Conservation (phyloP, 2,797 vertebrate genomes). For the Aulostomus chinensis region DNA sequence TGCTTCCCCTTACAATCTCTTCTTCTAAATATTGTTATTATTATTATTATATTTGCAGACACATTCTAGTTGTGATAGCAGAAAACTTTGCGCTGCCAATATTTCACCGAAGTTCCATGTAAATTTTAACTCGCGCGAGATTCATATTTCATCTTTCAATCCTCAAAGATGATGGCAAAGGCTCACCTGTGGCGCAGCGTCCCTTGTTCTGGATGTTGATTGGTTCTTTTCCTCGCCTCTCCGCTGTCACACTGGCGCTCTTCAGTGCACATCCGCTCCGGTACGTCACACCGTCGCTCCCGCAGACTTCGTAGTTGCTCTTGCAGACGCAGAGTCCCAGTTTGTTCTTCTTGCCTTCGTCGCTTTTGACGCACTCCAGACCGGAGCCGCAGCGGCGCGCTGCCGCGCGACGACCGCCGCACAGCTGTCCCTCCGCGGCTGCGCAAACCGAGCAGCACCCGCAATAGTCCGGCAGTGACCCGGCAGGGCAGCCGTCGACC, state of each 20-base stretch:
- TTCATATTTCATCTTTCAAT: too few species aligned
- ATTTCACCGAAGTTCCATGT: not conserved
- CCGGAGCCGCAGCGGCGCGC: slow-evolving; percentile 82
- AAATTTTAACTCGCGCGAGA: too few species aligned
- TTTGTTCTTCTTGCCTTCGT: slow-evolving; percentile 79
- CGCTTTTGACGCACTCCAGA: slow-evolving; percentile 84
- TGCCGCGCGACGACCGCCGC: slow-evolving; percentile 72
- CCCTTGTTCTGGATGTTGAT: slow-evolving; percentile 86
- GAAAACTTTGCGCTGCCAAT: too few species aligned
- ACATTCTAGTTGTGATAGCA: too few species aligned
- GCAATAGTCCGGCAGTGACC: slow-evolving; percentile 79
- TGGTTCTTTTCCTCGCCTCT: slow-evolving; percentile 65
- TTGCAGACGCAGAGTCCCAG: slow-evolving; percentile 85
- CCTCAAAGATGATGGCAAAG: not conserved
- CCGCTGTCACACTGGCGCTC: slow-evolving; percentile 77
- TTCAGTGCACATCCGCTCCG: slow-evolving; percentile 84
- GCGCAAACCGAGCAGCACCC: slow-evolving; percentile 86
- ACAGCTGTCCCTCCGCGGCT: slow-evolving; percentile 81
- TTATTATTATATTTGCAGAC: too few species aligned
- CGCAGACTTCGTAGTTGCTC: slow-evolving; percentile 87
- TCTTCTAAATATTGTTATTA: too few species aligned
- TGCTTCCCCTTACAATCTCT: too few species aligned
- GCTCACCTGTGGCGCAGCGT: slow-evolving; percentile 86
- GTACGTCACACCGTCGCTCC: slow-evolving; percentile 85
- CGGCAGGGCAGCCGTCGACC: slow-evolving; percentile 74